Evolutionary conservation across 2,888 invertebrate species (phyloP).

Genomic region (Hirtodrosophila alboralis): DNA sequence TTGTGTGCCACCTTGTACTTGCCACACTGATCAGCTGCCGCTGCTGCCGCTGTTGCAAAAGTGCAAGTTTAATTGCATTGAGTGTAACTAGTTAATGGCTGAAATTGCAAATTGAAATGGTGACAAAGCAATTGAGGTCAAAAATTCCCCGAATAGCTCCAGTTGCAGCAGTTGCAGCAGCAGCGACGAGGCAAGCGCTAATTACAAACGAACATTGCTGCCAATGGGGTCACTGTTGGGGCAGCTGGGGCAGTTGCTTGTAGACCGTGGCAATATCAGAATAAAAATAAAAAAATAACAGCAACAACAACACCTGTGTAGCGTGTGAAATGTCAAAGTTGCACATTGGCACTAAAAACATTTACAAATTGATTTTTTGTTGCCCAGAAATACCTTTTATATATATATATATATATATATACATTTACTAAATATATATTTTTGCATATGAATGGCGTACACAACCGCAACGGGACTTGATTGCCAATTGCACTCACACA

Average conservation of each 20-base stretch:
- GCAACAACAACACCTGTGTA: slow-evolving; percentile 32
- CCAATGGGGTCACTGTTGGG: slow-evolving; percentile 69
- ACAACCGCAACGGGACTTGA: slow-evolving; percentile 67
- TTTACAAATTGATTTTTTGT: slow-evolving; percentile 78
- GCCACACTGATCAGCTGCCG: slow-evolving; percentile 16
- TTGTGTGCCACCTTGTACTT: slow-evolving; percentile 28
- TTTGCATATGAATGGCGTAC: slow-evolving; percentile 56
- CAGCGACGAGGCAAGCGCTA: slow-evolving; percentile 45
- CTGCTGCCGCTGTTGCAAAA: slow-evolving; percentile 39
- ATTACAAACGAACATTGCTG: slow-evolving; percentile 65
- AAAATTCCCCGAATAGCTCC: slow-evolving; percentile 62
- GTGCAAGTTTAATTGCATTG: slow-evolving; percentile 78
- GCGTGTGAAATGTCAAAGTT: slow-evolving; percentile 74
- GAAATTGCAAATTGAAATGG: slow-evolving; percentile 79
- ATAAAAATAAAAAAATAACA: slow-evolving; percentile 20
- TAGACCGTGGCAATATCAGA: slow-evolving; percentile 40
- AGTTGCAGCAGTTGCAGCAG: slow-evolving; percentile 24
- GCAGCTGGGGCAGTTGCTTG: slow-evolving; percentile 61
- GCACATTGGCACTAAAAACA: slow-evolving; percentile 62
- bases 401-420: slow-evolving; percentile 5
- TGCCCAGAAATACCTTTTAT: slow-evolving; percentile 43
- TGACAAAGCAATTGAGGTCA: slow-evolving; percentile 80
- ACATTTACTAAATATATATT: slow-evolving; percentile 9
- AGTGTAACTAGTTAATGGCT: slow-evolving; percentile 78
- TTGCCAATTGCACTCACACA: slow-evolving; percentile 35